Evolutionary conservation across 2,113 vertebrate genomes (phyloP).

Genomic region (Pterocles gutturalis): DNA sequence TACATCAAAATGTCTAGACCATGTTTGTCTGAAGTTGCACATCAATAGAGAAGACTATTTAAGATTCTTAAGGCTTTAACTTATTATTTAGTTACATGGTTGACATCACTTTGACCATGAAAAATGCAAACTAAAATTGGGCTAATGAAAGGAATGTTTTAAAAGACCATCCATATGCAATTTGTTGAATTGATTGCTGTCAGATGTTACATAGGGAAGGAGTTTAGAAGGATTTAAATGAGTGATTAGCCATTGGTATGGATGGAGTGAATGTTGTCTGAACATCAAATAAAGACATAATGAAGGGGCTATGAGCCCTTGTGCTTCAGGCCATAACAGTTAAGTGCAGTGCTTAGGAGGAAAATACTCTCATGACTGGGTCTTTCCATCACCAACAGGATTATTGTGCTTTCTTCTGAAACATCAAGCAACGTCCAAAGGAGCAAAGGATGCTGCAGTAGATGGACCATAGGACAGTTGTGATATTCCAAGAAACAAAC

Average conservation of each 20-base stretch:
- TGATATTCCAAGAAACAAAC: not conserved
- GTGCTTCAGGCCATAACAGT: not conserved
- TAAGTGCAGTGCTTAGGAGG: not conserved
- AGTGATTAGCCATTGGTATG: not conserved
- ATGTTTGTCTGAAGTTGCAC: not conserved
- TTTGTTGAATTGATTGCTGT: not conserved
- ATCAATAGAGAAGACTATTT: not conserved
- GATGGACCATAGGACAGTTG: not conserved
- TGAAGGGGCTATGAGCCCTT: not conserved
- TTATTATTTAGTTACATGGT: not conserved
- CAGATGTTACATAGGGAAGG: not conserved
- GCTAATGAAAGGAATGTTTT: not conserved
- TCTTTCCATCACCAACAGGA: not conserved
- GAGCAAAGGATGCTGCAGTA: not conserved
- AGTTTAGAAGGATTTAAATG: not conserved
- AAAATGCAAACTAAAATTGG: not conserved
- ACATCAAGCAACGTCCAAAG: not conserved
- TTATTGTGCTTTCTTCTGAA: not conserved
- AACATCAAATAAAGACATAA: not conserved
- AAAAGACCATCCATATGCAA: not conserved
- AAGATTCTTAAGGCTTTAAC: not conserved
- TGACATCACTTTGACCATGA: not conserved
- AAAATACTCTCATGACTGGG: not conserved
- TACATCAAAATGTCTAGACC: not conserved
- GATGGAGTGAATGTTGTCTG: not conserved